Base-by-base conservation (phyloP, 2,888 invertebrate species). In the Gortyna flavago region DNA sequence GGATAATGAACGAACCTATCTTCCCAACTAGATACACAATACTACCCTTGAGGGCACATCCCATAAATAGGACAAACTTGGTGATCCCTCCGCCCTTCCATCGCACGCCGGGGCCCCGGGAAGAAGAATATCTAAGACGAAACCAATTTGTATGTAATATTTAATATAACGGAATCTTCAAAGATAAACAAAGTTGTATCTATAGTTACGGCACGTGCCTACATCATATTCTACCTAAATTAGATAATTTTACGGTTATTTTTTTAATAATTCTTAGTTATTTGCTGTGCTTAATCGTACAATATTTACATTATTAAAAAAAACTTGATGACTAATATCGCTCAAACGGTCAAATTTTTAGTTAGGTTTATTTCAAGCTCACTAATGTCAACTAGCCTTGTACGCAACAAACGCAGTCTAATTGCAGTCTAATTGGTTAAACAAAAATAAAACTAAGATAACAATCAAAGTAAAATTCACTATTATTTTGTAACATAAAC, bases 141-240 rank as follows among this genome's bases (percentile, higher is more conserved):
- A 78, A 81, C 87, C 81, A 87, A 87, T 90, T 85, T 87, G 66
- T 81, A 89, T 90, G 68, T 85, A 90, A 88, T 90, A 91, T 91
- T 91, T 84, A 90, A 81, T 77, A 41, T 84, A 84, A 85, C 82
- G 70, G 76, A 72, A 83, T 67, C 79, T 81, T 75, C 72, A 64
- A 32, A 21, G 64, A 77, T 65, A 66, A 75, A 74, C 61, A 75
- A 72, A 77, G 73, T 57, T 25, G 25, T 54, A 54, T 54, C 25
- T 66, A 21, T 61, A 25, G 38, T 29, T 70, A 64, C 21, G 44
- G 38, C 21, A 51, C 44, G n/a, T 41, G 29, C 16, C 11, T 21
- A 9, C 44, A 44, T n/a, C 5, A 13, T 44, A 18, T 21, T 72
- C 16, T 25, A 48, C 0, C 6, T 44, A 44, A 4, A 13, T 44